A percentile compares a stretch with the other conserved stretches of the same genome.
Evolutionary conservation across 1,140 invertebrate genomes (phyloP).

Genomic region (Aphelinus certus): DNA sequence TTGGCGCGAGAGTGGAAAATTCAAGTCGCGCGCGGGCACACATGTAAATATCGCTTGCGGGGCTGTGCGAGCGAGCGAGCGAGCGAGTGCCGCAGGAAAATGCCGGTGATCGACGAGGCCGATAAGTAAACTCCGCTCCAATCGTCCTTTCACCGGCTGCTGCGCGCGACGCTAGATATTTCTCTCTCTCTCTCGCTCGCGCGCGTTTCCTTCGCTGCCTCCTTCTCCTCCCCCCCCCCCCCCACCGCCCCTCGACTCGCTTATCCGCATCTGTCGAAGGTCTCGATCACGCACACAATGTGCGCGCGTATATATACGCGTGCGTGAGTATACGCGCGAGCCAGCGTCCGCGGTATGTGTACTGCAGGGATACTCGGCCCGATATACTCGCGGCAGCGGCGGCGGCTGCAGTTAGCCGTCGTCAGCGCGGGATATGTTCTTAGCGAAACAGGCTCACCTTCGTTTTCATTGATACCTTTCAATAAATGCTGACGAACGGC

Average conservation of each 20-base stretch:
- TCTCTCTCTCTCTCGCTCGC: neutral
- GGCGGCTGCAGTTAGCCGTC: too few species aligned
- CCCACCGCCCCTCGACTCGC: too few species aligned
- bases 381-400: too few species aligned
- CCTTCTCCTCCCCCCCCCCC: neutral
- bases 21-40: slow-evolving; percentile 12
- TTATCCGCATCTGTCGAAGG: neutral
- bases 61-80: neutral
- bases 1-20: slow-evolving; percentile 26
- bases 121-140: slow-evolving; percentile 33
- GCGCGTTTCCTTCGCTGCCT: neutral
- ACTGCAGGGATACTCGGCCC: too few species aligned
- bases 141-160: slow-evolving; percentile 34
- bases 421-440: too few species aligned
- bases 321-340: neutral
- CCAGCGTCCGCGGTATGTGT: too few species aligned
- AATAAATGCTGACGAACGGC: slow-evolving; percentile 6
- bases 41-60: slow-evolving; percentile 7
- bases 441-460: slow-evolving; percentile 4
- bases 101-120: slow-evolving; percentile 31
- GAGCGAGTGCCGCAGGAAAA: slow-evolving; percentile 14
- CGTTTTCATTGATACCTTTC: slow-evolving; percentile 24
- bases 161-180: slow-evolving; percentile 5
- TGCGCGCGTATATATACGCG: neutral
- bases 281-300: slow-evolving; percentile 21